phyloP scores from a whole-genome alignment of 2,113 vertebrate genomes.

The Castor canadensis region DNA sequence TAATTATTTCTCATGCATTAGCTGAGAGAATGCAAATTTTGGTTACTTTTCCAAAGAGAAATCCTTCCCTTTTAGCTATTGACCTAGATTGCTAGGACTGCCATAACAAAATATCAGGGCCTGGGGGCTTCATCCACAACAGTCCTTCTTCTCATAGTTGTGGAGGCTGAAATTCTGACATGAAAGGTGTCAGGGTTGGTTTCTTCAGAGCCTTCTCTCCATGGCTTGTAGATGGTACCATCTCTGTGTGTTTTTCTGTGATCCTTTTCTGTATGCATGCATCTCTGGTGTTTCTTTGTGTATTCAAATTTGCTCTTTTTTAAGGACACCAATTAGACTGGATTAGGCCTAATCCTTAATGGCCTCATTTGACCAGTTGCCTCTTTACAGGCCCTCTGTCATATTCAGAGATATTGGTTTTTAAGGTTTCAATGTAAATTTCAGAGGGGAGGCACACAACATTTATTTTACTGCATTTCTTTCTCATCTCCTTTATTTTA shows the following conservation, averaged over 20 bases:
- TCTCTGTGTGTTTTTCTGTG: fast-evolving
- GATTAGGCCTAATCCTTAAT: background rate
- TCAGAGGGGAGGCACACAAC: background rate
- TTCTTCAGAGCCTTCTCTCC: background rate
- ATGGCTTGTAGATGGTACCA: background rate
- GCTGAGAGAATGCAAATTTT: background rate
- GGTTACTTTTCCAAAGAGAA: background rate
- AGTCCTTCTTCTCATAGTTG: background rate
- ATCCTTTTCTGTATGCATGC: too few species aligned
- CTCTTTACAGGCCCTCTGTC: background rate
- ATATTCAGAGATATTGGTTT: background rate
- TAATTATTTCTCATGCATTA: background rate
- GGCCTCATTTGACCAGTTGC: background rate
- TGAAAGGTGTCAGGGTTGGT: background rate
- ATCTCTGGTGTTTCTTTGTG: background rate
- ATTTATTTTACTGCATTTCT: slow-evolving; percentile 53
- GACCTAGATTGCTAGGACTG: background rate
- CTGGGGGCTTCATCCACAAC: fast-evolving
- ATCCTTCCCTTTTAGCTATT: background rate
- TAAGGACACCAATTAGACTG: background rate
- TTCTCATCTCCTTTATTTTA: slow-evolving; percentile 66
- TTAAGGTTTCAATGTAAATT: background rate
- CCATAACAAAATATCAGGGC: fast-evolving
- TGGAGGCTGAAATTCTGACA: background rate
- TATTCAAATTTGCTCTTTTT: background rate